These are phyloP conservation scores for Dromas ardeola DNA, from an alignment of 2,113 vertebrate genomes.

Conservation along the genomic window DNA sequence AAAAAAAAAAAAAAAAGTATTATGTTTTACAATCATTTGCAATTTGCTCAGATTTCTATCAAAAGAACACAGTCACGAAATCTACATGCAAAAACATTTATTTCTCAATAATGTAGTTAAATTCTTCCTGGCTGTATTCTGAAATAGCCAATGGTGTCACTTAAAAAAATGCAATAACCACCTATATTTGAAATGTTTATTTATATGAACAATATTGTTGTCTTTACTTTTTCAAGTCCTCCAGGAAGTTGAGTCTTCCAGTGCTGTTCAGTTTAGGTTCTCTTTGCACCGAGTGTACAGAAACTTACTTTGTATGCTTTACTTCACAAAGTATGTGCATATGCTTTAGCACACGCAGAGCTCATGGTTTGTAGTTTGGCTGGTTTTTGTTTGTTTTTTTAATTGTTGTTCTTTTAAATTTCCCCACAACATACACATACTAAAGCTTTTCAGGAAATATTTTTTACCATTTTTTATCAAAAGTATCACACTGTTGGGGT, in stretches of 20 bases:
- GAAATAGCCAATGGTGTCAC: not conserved
- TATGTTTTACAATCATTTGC: not conserved
- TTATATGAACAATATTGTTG: not conserved
- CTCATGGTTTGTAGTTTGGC: not conserved
- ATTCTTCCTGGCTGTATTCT: not conserved
- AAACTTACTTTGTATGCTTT: not conserved
- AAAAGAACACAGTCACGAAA: not conserved
- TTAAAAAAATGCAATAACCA: not conserved
- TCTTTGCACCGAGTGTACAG: not conserved
- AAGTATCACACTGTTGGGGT: fast-evolving
- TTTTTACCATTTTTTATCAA: not conserved
- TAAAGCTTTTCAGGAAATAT: not conserved
- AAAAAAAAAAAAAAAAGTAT: not conserved
- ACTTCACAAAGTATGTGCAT: fast-evolving
- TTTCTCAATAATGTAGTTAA: not conserved
- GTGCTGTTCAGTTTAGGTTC: not conserved
- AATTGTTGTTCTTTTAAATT: not conserved
- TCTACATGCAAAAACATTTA: not conserved
- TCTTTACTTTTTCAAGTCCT: not conserved
- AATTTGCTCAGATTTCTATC: not conserved
- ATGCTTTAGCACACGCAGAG: not conserved
- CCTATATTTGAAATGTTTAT: not conserved
- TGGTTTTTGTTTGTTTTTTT: too few species aligned
- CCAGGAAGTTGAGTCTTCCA: not conserved
- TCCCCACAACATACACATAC: not conserved